phyloP scores from a whole-genome alignment of 2,797 vertebrate species.

The Eospalax fontanierii region DNA sequence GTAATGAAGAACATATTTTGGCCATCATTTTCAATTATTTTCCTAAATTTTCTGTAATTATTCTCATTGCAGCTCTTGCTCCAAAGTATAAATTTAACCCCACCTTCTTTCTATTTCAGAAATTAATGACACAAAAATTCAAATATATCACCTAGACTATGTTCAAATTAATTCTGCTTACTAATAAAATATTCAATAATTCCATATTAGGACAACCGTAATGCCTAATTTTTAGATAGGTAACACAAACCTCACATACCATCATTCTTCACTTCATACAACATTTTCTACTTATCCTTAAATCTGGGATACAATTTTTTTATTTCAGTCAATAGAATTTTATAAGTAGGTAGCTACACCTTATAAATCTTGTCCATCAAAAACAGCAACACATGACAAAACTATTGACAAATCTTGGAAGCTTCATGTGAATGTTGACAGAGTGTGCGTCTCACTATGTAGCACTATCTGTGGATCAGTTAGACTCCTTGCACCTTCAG shows the following conservation, averaged over 20 bases:
- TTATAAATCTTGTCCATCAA: background rate
- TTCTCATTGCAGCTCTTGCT: background rate
- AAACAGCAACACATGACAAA: background rate
- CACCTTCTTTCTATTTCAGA: background rate
- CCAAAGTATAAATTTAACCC: background rate
- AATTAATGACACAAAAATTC: background rate
- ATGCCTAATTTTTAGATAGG: background rate
- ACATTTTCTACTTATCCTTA: background rate
- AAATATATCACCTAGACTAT: background rate
- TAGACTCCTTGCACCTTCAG: background rate
- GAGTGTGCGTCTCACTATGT: background rate
- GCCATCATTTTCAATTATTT: background rate
- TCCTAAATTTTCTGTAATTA: background rate
- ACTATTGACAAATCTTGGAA: background rate
- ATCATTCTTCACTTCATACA: background rate
- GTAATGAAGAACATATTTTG: background rate
- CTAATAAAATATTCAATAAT: background rate
- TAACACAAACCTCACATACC: background rate
- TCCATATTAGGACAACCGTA: background rate
- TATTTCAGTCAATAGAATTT: background rate
- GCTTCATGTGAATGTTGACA: background rate
- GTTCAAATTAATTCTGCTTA: background rate
- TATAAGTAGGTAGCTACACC: fast-evolving
- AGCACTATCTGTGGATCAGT: background rate
- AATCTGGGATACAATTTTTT: background rate